These are phyloP conservation scores for Penaeus japonicus DNA, from an alignment of 1,140 invertebrate genomes.

Conservation along the genomic window DNA sequence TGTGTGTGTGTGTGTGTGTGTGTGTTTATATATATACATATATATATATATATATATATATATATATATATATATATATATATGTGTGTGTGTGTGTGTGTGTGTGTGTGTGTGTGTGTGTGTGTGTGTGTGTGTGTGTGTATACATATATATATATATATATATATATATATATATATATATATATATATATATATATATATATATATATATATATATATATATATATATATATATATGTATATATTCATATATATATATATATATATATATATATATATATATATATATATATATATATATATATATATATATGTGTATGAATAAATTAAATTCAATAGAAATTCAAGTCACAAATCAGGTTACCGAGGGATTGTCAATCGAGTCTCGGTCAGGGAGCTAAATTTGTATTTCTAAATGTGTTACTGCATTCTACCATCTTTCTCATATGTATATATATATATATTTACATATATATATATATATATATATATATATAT, in stretches of 20 bases:
- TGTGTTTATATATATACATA: conserved; percentile 17
- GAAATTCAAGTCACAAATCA: neutral
- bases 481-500: neutral
- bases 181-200: conserved; percentile 30
- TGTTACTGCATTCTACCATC: no score
- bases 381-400: no score
- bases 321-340: neutral
- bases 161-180: conserved; percentile 30
- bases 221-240: conserved; percentile 39
- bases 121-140: neutral
- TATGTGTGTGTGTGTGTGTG: neutral
- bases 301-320: conserved; percentile 36
- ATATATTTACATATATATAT: neutral
- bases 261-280: conserved; percentile 32
- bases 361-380: no score
- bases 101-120: neutral
- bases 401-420: no score
- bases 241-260: conserved; percentile 34
- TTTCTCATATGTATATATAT: neutral
- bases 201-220: conserved; percentile 10
- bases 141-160: conserved; percentile 32
- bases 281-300: conserved; percentile 40
- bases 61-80: conserved; percentile 17
- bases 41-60: conserved; percentile 15
- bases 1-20: neutral